Evolutionary conservation across 2,888 invertebrate genomes (phyloP).

Genomic region (Conistra vaccinii): DNA sequence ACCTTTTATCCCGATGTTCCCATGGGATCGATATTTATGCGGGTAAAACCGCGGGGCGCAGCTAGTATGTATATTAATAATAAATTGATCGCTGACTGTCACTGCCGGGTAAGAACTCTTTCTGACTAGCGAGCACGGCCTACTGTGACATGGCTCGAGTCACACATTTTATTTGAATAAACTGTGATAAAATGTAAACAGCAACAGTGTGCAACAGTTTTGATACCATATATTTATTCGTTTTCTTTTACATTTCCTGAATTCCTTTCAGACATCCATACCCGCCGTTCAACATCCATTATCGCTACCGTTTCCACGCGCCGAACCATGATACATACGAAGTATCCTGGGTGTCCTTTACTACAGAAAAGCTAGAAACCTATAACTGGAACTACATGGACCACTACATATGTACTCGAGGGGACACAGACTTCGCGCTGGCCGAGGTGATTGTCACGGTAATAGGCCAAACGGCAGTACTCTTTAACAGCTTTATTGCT

Average conservation of each 20-base stretch:
- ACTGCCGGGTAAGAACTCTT: too few relatives aligned
- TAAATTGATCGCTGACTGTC: too few relatives aligned
- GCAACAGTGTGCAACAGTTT: too few relatives aligned
- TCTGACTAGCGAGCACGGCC: too few relatives aligned
- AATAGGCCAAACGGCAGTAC: slow-evolving; percentile 50
- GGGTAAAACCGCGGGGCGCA: too few relatives aligned
- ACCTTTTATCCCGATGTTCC: too few relatives aligned
- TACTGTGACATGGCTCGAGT: too few relatives aligned
- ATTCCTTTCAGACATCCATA: slow-evolving; percentile 95
- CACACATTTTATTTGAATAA: too few relatives aligned
- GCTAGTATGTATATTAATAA: too few relatives aligned
- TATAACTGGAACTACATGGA: slow-evolving; percentile 99
- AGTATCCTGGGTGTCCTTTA: slow-evolving; percentile 98
- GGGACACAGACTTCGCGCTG: slow-evolving; percentile 97
- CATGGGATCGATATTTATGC: too few relatives aligned
- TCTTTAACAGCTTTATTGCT: slow-evolving; percentile 37
- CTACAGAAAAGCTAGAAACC: slow-evolving; percentile 98
- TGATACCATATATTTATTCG: not conserved
- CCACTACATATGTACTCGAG: slow-evolving; percentile 98
- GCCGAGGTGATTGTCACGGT: slow-evolving; percentile 92
- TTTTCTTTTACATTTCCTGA: not conserved
- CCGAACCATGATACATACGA: slow-evolving; percentile 98
- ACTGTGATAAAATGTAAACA: too few relatives aligned
- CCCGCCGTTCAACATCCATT: slow-evolving; percentile 97
- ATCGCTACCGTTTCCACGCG: slow-evolving; percentile 97